Evolutionary conservation across 2,113 vertebrate genomes (phyloP).

Genomic region (Aythya baeri): DNA sequence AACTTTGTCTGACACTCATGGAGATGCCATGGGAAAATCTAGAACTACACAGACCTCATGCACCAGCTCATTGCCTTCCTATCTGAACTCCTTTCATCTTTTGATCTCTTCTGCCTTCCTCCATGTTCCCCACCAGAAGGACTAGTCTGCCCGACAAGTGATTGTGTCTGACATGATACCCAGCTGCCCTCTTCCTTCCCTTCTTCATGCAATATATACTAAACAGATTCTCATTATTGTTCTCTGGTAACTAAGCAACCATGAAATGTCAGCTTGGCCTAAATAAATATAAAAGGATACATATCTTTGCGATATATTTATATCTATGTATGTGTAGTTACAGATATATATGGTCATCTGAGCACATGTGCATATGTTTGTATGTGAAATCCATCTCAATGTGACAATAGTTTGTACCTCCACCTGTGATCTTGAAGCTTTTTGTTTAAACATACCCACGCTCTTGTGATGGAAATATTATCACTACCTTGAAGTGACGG

Average conservation of each 20-base stretch:
- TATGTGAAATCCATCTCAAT: not conserved
- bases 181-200: not conserved
- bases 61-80: not conserved
- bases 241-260: slow-evolving; percentile 70
- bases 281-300: slow-evolving; percentile 65
- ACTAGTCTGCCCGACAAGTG: not conserved
- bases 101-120: not conserved
- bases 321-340: not conserved
- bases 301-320: slow-evolving; percentile 28
- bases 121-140: not conserved
- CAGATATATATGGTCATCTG: not conserved
- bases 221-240: slow-evolving; percentile 68
- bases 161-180: slow-evolving; percentile 27
- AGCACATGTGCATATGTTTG: not conserved
- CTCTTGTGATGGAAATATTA: not conserved
- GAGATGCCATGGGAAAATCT: not conserved
- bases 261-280: slow-evolving; percentile 61
- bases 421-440: not conserved
- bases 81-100: not conserved
- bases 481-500: slow-evolving; percentile 31
- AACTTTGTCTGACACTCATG: not conserved
- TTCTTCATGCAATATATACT: slow-evolving; percentile 27
- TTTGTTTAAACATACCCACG: not conserved
- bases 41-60: not conserved
- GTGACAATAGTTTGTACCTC: not conserved